Evolutionary conservation across 2,888 invertebrate genomes (phyloP).

Genomic region (Pemphredon lugubris): DNA sequence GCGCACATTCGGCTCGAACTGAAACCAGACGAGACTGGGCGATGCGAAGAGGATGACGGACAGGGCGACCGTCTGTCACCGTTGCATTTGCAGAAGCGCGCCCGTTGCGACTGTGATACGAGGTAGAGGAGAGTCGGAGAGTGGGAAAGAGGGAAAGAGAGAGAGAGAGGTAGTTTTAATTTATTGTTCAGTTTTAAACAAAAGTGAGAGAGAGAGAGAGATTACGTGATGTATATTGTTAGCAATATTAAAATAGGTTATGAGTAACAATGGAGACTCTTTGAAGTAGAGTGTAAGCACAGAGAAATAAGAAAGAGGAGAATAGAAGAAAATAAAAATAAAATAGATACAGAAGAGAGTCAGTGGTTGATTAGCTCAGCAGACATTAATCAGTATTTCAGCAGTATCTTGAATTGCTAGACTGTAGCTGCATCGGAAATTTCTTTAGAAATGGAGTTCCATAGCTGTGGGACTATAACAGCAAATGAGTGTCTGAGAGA

Average conservation of each 20-base stretch:
- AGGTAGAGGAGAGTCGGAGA: neutral
- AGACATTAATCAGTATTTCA: no score
- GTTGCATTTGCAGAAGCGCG: conserved; percentile 19
- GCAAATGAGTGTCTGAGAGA: neutral
- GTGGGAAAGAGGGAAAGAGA: conserved; percentile 14
- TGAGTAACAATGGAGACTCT: no score
- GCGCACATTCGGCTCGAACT: neutral
- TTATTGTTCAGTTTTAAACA: neutral
- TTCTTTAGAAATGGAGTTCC: no score
- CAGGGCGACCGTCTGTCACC: neutral
- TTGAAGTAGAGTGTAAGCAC: no score
- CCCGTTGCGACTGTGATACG: neutral
- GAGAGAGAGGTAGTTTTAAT: conserved; percentile 2
- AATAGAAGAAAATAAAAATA: no score
- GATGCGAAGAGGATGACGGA: neutral
- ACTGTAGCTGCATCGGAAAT: no score
- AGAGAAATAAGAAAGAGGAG: no score
- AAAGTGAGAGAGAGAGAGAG: conserved; percentile 13
- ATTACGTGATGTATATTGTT: no score
- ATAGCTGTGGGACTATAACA: neutral
- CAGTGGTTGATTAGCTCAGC: no score
- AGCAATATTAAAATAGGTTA: no score
- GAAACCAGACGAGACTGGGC: conserved; percentile 5
- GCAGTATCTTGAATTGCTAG: no score
- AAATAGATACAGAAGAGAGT: no score